Base-by-base conservation (phyloP, 2,113 vertebrate species). In the Axis porcinus region DNA sequence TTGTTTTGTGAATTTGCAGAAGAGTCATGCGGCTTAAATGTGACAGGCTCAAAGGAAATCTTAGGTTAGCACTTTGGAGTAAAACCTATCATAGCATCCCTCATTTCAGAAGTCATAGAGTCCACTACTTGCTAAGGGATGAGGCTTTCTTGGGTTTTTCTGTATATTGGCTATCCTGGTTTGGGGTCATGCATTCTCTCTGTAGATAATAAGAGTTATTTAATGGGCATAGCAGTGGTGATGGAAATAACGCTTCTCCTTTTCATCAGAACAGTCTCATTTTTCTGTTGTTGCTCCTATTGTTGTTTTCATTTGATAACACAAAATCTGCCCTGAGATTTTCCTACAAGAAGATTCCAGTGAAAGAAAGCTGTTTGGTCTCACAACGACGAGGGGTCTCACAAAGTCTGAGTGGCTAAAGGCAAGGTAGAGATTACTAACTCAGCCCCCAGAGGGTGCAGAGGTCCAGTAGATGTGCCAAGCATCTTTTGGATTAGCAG, bases 1-100 rank as follows among this genome's bases (percentile, higher is more conserved):
- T 94, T 97, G 91, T 97, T 94, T 93, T 94, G 85, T 97, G 91
- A 97, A 86, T 97, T 96, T 96, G 45, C 89, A 9, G 1, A 64
- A 90, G 95, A 97, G 91, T 89, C 92, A 84, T 43, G 64, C 43
- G n/a, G 90, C 91, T 88, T 78, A 94, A 94, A 98, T 70, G 94
- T 67, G 16, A 92, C 86, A 95, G 21, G n/a, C 86, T 97, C 97
- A 76, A 90, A 96, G 94, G 96, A 94, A 97, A 81, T 64, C 57
- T 58, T 85, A 95, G 67, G 58, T 97, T 96, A 70, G 90, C 67
- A 89, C 85, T 95, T 86, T 30, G 94, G 86, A 94, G 52, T 84
- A 96, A 93, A 91, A 76, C 50, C 36, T 95, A n/a, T 70, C 90
- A 74, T 19, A 27, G 85, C 52, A 27, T n/a, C 36, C 16, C n/a